Percentiles rank a stretch among this genome's conserved stretches.
Conservation (phyloP, 2,888 invertebrate genomes). For the Protonemura montana region DNA sequence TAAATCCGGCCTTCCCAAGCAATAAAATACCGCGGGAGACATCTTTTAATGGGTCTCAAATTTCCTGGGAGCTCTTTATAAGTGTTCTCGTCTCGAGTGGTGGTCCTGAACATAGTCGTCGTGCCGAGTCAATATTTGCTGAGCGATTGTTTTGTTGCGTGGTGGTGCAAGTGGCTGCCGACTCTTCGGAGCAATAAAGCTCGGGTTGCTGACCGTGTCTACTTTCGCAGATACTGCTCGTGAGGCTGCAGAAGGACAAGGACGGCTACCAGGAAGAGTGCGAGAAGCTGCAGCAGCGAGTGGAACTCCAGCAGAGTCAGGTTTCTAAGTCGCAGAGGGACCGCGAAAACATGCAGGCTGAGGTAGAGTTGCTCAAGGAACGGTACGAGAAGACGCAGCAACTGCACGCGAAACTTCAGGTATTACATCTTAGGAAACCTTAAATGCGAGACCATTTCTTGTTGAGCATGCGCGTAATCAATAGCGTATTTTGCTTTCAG, state of each 20-base stretch:
- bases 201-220: not conserved
- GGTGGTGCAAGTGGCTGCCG: not conserved
- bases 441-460: not conserved
- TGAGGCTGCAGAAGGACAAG: constrained; percentile 86
- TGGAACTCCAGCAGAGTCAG: constrained; percentile 82
- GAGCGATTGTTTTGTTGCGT: not conserved
- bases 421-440: constrained; percentile 55
- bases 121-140: constrained; percentile 26
- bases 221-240: constrained; percentile 69
- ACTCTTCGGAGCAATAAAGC: not conserved
- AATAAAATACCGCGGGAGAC: not conserved
- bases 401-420: constrained; percentile 84
- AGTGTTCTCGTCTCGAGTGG: constrained; percentile 13
- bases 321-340: constrained; percentile 84
- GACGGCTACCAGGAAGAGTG: constrained; percentile 83
- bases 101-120: not conserved
- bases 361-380: constrained; percentile 86
- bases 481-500: constrained; percentile 60
- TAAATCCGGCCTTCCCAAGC: not conserved
- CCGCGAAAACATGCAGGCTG: constrained; percentile 82
- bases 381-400: constrained; percentile 87
- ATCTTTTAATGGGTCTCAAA: not conserved
- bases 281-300: constrained; percentile 80
- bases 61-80: not conserved
- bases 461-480: not conserved